Evolutionary conservation across 2,888 invertebrate genomes (phyloP).

Genomic region (Lucinisca nassula): DNA sequence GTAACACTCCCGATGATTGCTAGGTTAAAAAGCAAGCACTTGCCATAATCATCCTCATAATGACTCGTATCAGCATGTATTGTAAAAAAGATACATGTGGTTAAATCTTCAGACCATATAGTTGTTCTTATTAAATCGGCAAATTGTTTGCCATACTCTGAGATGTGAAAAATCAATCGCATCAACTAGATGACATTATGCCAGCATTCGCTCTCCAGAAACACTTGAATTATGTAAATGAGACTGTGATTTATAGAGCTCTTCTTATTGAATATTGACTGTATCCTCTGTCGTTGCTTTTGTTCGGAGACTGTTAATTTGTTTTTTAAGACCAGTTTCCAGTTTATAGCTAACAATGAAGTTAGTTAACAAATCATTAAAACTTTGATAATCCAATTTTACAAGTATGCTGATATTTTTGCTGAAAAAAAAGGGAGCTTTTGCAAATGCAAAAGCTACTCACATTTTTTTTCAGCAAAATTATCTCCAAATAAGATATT

Average conservation of each 20-base stretch:
- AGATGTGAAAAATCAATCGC: slow-evolving; percentile 71
- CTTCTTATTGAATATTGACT: slow-evolving; percentile 9
- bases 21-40: neutral
- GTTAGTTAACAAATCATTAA: neutral
- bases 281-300: neutral
- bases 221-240: slow-evolving; percentile 13
- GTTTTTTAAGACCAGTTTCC: neutral
- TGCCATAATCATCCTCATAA: neutral
- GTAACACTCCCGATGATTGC: slow-evolving; percentile 1
- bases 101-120: slow-evolving; percentile 16
- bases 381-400: neutral
- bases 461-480: no score
- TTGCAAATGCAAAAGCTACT: no score
- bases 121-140: slow-evolving; percentile 47
- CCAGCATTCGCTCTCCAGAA: slow-evolving; percentile 4
- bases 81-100: neutral
- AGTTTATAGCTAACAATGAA: neutral
- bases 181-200: slow-evolving; percentile 4
- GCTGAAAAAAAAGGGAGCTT: no score
- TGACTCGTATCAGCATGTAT: slow-evolving; percentile 11
- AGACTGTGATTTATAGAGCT: slow-evolving; percentile 7
- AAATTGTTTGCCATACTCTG: slow-evolving; percentile 45
- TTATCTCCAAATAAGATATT: no score
- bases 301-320: neutral
- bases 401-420: neutral